Percentiles rank a stretch among this genome's conserved stretches.
phyloP scores from a whole-genome alignment of 2,888 invertebrate genomes.

The Thereva unica region DNA sequence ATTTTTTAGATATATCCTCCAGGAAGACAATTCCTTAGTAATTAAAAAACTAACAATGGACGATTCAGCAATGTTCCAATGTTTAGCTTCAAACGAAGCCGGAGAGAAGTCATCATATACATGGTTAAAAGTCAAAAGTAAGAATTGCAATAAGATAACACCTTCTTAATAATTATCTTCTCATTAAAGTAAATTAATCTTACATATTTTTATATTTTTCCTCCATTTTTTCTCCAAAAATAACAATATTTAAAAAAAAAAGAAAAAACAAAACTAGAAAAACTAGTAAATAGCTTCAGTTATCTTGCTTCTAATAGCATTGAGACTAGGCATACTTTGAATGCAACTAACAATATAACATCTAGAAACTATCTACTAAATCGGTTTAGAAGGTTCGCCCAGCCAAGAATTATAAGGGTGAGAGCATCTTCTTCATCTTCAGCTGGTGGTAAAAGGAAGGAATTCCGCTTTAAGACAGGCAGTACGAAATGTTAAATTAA shows the following conservation, averaged over 20 bases:
- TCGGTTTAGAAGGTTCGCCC: conserved; percentile 61
- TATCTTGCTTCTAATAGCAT: conserved; percentile 18
- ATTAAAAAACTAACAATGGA: conserved; percentile 79
- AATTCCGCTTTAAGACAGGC: conserved; percentile 66
- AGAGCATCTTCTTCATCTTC: conserved; percentile 56
- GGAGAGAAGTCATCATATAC: conserved; percentile 88
- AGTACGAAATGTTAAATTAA: conserved; percentile 56
- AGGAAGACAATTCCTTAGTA: conserved; percentile 79
- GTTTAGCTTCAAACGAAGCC: conserved; percentile 86
- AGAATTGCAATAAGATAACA: conserved; percentile 58
- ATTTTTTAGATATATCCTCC: conserved; percentile 68
- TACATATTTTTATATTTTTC: neutral
- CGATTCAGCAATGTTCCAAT: conserved; percentile 95
- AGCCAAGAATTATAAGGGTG: conserved; percentile 64
- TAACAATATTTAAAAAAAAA: conserved; percentile 21
- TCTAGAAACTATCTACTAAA: conserved; percentile 46
- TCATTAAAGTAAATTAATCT: neutral
- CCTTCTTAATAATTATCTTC: conserved; percentile 19
- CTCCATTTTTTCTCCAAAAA: conserved; percentile 16
- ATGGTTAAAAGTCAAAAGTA: conserved; percentile 94
- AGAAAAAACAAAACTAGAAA: conserved; percentile 32
- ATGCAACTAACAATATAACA: conserved; percentile 40
- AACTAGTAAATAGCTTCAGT: conserved; percentile 31
- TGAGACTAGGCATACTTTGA: conserved; percentile 24
- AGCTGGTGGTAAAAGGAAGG: conserved; percentile 53